These are phyloP conservation scores for Ginglymostoma cirratum DNA, from an alignment of 2,113 vertebrate genomes.

Conservation along the genomic window DNA sequence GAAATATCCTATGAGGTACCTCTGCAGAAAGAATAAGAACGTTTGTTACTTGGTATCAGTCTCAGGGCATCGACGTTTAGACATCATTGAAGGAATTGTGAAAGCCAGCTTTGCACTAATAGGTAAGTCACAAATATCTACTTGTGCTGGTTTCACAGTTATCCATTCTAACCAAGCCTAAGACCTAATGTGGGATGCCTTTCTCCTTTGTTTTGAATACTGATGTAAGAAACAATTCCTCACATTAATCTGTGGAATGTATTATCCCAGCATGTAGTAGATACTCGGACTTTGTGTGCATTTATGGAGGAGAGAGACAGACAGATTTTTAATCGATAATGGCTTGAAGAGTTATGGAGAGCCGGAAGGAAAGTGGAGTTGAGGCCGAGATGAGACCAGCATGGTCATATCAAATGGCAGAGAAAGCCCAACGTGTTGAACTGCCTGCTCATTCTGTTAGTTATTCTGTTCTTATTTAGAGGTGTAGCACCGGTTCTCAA, in stretches of 20 bases:
- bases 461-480: background rate
- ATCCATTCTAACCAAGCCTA: background rate
- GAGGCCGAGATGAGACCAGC: too few species aligned
- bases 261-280: too few species aligned
- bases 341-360: too few species aligned
- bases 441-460: too few species aligned
- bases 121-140: constrained; percentile 58
- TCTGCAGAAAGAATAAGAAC: constrained; percentile 72
- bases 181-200: background rate
- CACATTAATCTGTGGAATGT: too few species aligned
- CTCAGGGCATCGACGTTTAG: constrained; percentile 68
- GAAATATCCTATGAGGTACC: constrained; percentile 71
- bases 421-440: too few species aligned
- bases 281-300: too few species aligned
- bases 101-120: constrained; percentile 67
- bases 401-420: too few species aligned
- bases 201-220: background rate
- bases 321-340: too few species aligned
- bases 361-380: too few species aligned
- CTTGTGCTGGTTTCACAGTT: background rate
- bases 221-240: background rate
- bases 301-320: too few species aligned
- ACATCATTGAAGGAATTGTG: constrained; percentile 70
- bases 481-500: background rate
- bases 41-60: constrained; percentile 67